Conservation (phyloP, 2,888 invertebrate species). For the Notodromas monacha region DNA sequence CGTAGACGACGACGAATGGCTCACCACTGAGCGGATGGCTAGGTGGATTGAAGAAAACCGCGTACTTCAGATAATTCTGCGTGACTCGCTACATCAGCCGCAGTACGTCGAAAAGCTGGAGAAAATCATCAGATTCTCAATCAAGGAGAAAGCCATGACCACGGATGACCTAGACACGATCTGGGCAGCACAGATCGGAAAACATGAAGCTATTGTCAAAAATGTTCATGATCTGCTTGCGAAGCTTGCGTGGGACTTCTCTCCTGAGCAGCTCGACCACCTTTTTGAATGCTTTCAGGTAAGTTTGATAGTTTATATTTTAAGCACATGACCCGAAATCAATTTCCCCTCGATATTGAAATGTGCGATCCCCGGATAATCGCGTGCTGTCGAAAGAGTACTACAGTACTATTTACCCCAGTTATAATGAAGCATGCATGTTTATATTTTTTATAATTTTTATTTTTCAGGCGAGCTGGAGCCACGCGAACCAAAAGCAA, state of each 20-base stretch:
- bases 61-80: constrained; percentile 68
- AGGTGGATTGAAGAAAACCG: constrained; percentile 91
- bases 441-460: background rate
- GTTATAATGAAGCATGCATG: background rate
- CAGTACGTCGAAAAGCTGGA: constrained; percentile 91
- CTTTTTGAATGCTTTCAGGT: constrained; percentile 88
- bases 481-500: constrained; percentile 75
- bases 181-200: constrained; percentile 60
- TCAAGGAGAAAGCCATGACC: constrained; percentile 62
- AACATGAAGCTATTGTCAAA: constrained; percentile 91
- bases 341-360: background rate
- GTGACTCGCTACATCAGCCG: constrained; percentile 84
- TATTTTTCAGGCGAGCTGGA: constrained; percentile 34
- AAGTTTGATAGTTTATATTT: too few species aligned
- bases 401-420: background rate
- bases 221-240: constrained; percentile 84
- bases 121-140: constrained; percentile 82
- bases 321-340: background rate
- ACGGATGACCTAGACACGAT: constrained; percentile 70
- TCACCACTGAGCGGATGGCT: constrained; percentile 73
- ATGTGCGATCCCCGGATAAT: background rate
- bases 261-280: constrained; percentile 82
- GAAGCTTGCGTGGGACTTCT: constrained; percentile 91
- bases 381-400: too few species aligned
- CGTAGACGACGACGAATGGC: constrained; percentile 52